phyloP scores from a whole-genome alignment of 2,888 invertebrate genomes.

The Cephus sareptanus region DNA sequence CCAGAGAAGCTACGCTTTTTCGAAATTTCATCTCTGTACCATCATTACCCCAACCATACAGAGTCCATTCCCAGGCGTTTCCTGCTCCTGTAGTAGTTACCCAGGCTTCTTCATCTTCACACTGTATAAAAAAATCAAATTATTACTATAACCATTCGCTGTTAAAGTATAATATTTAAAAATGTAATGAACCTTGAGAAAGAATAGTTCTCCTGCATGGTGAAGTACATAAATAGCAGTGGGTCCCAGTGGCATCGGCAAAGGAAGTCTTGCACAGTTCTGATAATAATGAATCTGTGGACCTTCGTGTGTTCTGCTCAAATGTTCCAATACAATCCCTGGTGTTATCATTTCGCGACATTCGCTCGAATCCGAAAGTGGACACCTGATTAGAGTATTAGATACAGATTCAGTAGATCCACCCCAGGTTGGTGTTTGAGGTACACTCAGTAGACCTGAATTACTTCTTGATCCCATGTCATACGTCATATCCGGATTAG shows the following conservation, averaged over 20 bases:
- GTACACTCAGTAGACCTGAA: slow-evolving; percentile 18
- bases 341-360: slow-evolving; percentile 46
- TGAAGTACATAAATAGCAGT: slow-evolving; percentile 52
- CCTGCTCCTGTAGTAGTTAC: slow-evolving; percentile 32
- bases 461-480: slow-evolving; percentile 6
- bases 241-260: slow-evolving; percentile 50
- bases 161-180: background rate
- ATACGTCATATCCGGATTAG: slow-evolving; percentile 14
- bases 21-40: slow-evolving; percentile 45
- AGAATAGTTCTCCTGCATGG: slow-evolving; percentile 48
- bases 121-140: slow-evolving; percentile 24
- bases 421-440: slow-evolving; percentile 52
- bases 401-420: slow-evolving; percentile 56
- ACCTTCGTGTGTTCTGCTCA: slow-evolving; percentile 44
- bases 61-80: slow-evolving; percentile 50
- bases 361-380: slow-evolving; percentile 35
- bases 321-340: slow-evolving; percentile 48
- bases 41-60: slow-evolving; percentile 40
- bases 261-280: slow-evolving; percentile 41
- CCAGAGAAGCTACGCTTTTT: slow-evolving; percentile 45
- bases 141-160: background rate
- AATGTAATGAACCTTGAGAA: slow-evolving; percentile 46
- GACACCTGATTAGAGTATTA: slow-evolving; percentile 38
- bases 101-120: slow-evolving; percentile 43
- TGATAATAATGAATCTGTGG: slow-evolving; percentile 54